Conservation (phyloP, 2,888 invertebrate species). For the Callyntrura sp. region DNA sequence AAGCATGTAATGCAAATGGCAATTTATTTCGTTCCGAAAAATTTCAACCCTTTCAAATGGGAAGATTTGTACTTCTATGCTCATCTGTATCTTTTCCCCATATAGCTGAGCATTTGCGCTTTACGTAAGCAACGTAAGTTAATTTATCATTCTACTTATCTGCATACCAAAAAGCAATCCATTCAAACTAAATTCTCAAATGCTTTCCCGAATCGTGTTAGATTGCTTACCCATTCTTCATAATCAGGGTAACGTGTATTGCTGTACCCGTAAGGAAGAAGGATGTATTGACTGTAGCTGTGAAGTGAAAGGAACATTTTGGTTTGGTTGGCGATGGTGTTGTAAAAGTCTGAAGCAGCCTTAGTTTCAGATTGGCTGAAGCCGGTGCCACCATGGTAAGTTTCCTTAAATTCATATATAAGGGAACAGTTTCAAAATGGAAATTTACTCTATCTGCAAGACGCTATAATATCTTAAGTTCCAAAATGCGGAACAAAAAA, state of each 20-base stretch:
- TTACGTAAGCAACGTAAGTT: no score
- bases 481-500: background rate
- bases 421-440: background rate
- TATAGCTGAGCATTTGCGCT: no score
- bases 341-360: conserved; percentile 82
- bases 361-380: conserved; percentile 81
- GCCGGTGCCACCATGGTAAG: conserved; percentile 79
- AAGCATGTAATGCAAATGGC: no score
- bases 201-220: background rate
- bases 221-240: conserved; percentile 78
- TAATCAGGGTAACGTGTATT: conserved; percentile 80
- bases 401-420: conserved; percentile 63
- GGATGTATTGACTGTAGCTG: conserved; percentile 90
- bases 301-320: conserved; percentile 90
- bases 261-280: conserved; percentile 89
- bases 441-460: background rate
- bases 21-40: no score
- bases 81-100: no score
- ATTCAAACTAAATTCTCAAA: no score
- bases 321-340: conserved; percentile 77
- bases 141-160: background rate
- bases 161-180: background rate
- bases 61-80: no score
- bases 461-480: background rate
- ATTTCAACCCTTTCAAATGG: no score